Conservation (phyloP, 2,888 invertebrate genomes). For the Acrobasis suavella region DNA sequence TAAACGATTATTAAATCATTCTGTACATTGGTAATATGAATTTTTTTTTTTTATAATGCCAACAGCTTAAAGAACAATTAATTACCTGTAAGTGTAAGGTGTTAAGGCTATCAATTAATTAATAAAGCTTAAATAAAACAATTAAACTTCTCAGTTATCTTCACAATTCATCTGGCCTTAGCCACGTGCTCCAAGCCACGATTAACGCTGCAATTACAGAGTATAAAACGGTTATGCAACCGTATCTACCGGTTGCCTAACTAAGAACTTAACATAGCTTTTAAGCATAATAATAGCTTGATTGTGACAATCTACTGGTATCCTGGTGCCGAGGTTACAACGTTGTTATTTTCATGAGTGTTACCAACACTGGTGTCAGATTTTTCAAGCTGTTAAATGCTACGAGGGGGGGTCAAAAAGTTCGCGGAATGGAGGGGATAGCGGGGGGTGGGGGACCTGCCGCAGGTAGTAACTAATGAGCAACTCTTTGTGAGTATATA, state of each 20-base stretch:
- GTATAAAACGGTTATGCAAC: slow-evolving; percentile 1
- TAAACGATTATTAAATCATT: too few relatives aligned
- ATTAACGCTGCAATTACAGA: slow-evolving; percentile 20
- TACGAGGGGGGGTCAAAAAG: too few relatives aligned
- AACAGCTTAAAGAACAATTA: background rate
- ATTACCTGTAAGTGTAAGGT: background rate
- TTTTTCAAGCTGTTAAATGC: too few relatives aligned
- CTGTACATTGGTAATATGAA: too few relatives aligned
- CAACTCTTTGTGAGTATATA: too few relatives aligned
- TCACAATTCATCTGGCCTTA: slow-evolving; percentile 2
- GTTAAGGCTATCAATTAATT: background rate
- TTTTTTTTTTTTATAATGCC: background rate
- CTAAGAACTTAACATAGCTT: slow-evolving; percentile 7
- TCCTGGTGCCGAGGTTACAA: background rate
- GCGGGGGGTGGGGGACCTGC: too few relatives aligned
- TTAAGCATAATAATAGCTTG: slow-evolving; percentile 10
- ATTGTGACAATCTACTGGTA: background rate
- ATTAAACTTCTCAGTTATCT: slow-evolving; percentile 1
- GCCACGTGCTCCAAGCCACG: slow-evolving; percentile 4
- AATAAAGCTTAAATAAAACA: background rate
- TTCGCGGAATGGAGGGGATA: too few relatives aligned
- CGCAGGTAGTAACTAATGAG: too few relatives aligned
- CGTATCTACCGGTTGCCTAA: slow-evolving; percentile 2
- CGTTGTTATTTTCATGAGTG: background rate
- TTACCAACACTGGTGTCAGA: too few relatives aligned